phyloP scores from a whole-genome alignment of 2,113 vertebrate species.

The Mesoclemmys tuberculata region DNA sequence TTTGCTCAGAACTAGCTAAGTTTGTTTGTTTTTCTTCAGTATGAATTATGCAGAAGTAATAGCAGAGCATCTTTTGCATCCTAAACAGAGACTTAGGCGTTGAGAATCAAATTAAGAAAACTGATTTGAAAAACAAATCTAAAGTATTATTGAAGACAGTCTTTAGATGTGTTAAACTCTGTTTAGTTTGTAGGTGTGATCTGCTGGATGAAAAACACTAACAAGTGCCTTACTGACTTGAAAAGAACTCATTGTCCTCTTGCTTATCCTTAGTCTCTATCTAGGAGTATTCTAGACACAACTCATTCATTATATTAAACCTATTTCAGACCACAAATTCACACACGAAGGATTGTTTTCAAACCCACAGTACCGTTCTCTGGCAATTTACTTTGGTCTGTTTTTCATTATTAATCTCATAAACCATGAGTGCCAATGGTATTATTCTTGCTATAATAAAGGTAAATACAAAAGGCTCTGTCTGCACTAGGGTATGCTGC shows the following conservation, averaged over 20 bases:
- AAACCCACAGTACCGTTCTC: neutral
- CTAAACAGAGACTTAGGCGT: neutral
- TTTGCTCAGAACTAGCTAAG: conserved; percentile 20
- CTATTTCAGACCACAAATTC: neutral
- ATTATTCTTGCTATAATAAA: neutral
- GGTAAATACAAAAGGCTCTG: neutral
- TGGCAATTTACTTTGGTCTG: neutral
- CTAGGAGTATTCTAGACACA: rapidly evolving
- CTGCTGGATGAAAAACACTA: neutral
- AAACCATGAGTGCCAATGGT: neutral
- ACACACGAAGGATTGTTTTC: neutral
- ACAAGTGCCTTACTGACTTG: rapidly evolving
- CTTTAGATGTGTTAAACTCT: neutral
- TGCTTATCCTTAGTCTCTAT: neutral
- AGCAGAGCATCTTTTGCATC: neutral
- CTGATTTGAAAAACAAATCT: neutral
- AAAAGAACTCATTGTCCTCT: neutral
- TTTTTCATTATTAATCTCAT: neutral
- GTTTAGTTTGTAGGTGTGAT: neutral
- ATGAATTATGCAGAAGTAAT: neutral
- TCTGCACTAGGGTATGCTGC: neutral
- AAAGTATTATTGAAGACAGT: neutral
- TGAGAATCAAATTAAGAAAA: neutral
- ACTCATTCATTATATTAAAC: neutral
- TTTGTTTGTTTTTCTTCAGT: neutral